Percentiles rank a stretch among this genome's conserved stretches.
phyloP scores from a whole-genome alignment of 2,113 vertebrate genomes.

The Hippoglossus stenolepis region DNA sequence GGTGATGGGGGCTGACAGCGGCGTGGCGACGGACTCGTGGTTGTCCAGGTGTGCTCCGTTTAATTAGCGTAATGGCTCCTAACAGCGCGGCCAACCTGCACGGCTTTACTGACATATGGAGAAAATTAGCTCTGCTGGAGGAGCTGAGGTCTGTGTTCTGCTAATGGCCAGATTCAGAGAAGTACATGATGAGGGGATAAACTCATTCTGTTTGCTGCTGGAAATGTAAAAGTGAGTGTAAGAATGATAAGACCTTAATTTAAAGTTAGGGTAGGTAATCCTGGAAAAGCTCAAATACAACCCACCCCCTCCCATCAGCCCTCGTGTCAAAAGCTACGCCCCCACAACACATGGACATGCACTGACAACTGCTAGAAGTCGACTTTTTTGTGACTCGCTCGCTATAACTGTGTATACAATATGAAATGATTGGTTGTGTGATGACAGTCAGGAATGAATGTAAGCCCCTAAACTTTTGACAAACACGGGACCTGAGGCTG shows the following conservation, averaged over 20 bases:
- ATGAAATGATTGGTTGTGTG: no score
- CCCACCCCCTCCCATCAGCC: no score
- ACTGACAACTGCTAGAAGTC: no score
- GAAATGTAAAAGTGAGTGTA: constrained; percentile 53
- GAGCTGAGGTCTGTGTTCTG: constrained; percentile 51
- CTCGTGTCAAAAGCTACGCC: no score
- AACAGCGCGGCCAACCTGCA: constrained; percentile 53
- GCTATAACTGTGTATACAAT: no score
- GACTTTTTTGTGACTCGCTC: no score
- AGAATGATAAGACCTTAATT: constrained; percentile 59
- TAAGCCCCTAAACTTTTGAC: no score
- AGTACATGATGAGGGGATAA: constrained; percentile 70
- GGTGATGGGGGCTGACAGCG: constrained; percentile 45
- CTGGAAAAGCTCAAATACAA: not conserved
- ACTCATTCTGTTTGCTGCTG: constrained; percentile 65
- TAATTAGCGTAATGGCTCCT: constrained; percentile 47
- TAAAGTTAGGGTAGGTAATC: not conserved
- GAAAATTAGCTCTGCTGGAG: constrained; percentile 52
- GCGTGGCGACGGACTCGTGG: constrained; percentile 29
- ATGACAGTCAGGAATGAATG: no score
- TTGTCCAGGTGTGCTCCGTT: constrained; percentile 57
- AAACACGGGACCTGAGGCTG: no score
- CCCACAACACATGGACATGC: no score
- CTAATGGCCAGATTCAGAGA: constrained; percentile 59
- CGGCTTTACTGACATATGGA: constrained; percentile 67